Evolutionary conservation across 2,113 vertebrate species (phyloP).

Genomic region (Marmota monax): DNA sequence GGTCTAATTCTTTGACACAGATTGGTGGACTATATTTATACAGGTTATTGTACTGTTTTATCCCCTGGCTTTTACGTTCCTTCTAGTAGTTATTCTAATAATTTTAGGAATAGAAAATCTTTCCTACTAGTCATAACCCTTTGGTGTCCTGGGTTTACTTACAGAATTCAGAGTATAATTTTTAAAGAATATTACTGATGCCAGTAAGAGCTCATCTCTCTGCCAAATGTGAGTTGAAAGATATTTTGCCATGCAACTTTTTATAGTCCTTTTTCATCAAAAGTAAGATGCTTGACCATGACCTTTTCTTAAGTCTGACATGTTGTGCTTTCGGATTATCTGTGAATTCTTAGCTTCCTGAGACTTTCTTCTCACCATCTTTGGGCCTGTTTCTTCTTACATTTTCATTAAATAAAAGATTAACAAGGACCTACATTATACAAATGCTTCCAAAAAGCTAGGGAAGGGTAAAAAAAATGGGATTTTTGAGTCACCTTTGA

Average conservation of each 20-base stretch:
- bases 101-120: not conserved
- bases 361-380: not conserved
- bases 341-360: not conserved
- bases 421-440: not conserved
- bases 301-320: not conserved
- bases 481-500: not conserved
- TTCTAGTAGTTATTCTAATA: not conserved
- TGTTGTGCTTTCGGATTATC: not conserved
- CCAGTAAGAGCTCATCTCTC: not conserved
- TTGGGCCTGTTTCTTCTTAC: not conserved
- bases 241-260: not conserved
- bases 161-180: not conserved
- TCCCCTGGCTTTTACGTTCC: not conserved
- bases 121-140: not conserved
- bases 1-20: not conserved
- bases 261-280: not conserved
- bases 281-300: not conserved
- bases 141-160: not conserved
- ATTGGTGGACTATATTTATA: not conserved
- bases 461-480: not conserved
- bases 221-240: not conserved
- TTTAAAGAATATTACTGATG: not conserved
- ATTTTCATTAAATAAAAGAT: not conserved
- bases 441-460: not conserved
- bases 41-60: not conserved